Conservation (phyloP, 2,113 vertebrate species). For the Circaetus gallicus region DNA sequence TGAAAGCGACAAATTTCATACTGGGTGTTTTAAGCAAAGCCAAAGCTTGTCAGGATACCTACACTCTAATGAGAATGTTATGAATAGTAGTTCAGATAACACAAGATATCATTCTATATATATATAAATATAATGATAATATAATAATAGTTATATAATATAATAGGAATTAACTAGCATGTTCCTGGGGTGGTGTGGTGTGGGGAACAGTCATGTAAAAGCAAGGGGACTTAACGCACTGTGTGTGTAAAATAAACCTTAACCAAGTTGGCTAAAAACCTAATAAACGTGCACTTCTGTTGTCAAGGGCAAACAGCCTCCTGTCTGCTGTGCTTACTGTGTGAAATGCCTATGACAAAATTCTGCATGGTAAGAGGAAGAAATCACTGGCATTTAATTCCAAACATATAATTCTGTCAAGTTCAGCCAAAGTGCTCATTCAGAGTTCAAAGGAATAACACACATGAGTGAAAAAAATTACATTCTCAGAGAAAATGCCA, state of each 20-base stretch:
- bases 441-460: constrained; percentile 65
- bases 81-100: background rate
- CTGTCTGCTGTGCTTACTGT: background rate
- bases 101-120: background rate
- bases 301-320: background rate
- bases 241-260: background rate
- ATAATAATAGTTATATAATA: background rate
- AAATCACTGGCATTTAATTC: constrained; percentile 30
- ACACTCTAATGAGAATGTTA: background rate
- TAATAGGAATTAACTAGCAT: background rate
- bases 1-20: background rate
- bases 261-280: background rate
- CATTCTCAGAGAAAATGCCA: constrained; percentile 60
- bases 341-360: background rate
- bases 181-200: background rate
- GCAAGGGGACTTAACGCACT: background rate
- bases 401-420: constrained; percentile 38
- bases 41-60: background rate
- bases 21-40: background rate
- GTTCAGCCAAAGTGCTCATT: constrained; percentile 51
- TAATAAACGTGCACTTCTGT: background rate
- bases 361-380: constrained; percentile 42
- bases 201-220: background rate
- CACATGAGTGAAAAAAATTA: constrained; percentile 54
- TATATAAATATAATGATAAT: background rate